These are phyloP conservation scores for Cryptus armator DNA, from an alignment of 2,888 invertebrate genomes.

Conservation along the genomic window DNA sequence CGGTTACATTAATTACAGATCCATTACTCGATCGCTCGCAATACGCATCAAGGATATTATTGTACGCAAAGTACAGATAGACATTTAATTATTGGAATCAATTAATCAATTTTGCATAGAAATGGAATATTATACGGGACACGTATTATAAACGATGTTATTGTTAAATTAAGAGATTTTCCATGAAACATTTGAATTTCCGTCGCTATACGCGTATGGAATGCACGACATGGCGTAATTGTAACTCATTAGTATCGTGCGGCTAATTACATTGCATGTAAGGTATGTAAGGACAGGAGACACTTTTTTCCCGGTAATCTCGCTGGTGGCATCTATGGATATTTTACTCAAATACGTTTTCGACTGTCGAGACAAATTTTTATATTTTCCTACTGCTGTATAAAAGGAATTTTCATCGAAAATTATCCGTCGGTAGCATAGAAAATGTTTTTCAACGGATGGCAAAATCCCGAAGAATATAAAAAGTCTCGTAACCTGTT, in stretches of 20 bases:
- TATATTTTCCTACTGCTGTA: neutral
- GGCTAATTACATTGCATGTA: neutral
- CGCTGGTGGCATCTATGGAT: neutral
- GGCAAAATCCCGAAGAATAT: neutral
- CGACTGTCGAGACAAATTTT: neutral
- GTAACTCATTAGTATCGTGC: slow-evolving; percentile 3
- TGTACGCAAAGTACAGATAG: neutral
- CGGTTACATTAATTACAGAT: neutral
- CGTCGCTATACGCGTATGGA: neutral
- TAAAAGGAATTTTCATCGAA: neutral
- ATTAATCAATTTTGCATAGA: slow-evolving; percentile 1
- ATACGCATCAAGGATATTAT: neutral
- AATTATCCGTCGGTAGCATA: neutral
- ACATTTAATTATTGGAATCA: slow-evolving; percentile 1
- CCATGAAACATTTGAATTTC: neutral
- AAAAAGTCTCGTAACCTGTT: too few relatives aligned
- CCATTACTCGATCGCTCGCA: neutral
- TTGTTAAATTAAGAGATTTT: neutral
- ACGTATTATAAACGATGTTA: neutral
- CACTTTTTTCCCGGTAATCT: neutral
- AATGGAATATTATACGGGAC: neutral
- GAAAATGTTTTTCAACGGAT: neutral
- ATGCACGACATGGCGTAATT: neutral
- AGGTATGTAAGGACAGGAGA: neutral
- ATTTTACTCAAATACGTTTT: neutral